Base-by-base conservation (phyloP, 2,113 vertebrate genomes). In the Lamprologus ornatipinnis region DNA sequence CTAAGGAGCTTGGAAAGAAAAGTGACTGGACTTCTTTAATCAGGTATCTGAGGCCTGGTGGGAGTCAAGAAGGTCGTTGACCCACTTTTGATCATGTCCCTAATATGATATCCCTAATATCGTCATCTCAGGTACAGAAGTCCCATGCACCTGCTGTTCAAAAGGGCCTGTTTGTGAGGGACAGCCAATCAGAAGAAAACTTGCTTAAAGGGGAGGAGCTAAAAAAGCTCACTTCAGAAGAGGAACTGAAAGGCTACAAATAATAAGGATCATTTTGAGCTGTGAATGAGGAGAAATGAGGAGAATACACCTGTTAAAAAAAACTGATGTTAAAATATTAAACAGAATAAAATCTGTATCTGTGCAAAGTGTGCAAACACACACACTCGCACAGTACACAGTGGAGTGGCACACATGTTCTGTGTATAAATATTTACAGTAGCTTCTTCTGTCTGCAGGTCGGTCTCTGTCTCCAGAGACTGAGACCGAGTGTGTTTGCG, bases 391-490 rank as follows among this genome's bases (percentile, higher is more conserved):
- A 82, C 11, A 78, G 26, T 51, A n/a, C 14, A 21, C 60, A 75
- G 84, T 35, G 63, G 28, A 58, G 83, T 6, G 6, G 51, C 80
- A 47, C 23, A 53, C 85, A 17, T n/a, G 51, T 81, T 5, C 31
- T 47, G 87, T 85, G 89, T 90, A 92, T 92, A 91, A 85, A 89
- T 93, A 90, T 91, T 93, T 91, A 90, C 88, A 82, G 82, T 70
- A 87, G 68, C 53, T 84, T 85, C 91, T 73, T 86, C 21, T 42
- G 35, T 87, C 79, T 85, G 82, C 51, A 87, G 23, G 45, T 5
- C 7, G 6, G 13, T 11, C 84, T 73, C 80, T 2, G 37, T 84
- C 86, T 80, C 54, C 9, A 3, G 87, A 70, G 70, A 47, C 10
- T 4, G 33, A 13, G 60, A 19, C 21, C 1, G 40, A 60, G 80